Evolutionary conservation across 2,113 vertebrate genomes (phyloP).

Genomic region (Urocitellus parryii): DNA sequence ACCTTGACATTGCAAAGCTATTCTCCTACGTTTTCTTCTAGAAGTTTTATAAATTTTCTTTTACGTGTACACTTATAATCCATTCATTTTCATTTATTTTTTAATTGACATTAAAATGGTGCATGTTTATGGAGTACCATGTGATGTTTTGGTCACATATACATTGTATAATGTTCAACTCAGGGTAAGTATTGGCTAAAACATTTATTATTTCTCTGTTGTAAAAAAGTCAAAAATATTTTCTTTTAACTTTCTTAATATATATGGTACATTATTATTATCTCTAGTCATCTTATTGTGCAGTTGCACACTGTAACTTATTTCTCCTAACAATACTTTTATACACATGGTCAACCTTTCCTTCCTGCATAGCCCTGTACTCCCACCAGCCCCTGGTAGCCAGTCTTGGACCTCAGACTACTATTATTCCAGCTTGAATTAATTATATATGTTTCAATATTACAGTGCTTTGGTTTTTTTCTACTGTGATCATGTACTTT

Average conservation of each 20-base stretch:
- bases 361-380: no score
- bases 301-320: background rate
- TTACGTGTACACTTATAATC: constrained; percentile 8
- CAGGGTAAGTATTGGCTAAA: background rate
- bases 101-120: background rate
- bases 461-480: background rate
- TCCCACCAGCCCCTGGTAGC: background rate
- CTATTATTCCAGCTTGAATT: background rate
- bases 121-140: background rate
- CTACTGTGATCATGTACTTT: background rate
- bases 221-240: background rate
- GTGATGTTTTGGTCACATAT: background rate
- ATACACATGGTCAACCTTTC: background rate
- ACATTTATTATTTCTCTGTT: background rate
- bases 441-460: background rate
- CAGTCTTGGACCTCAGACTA: background rate
- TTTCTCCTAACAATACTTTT: background rate
- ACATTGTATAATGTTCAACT: background rate
- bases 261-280: background rate
- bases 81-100: background rate
- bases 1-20: background rate
- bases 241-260: background rate
- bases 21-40: background rate
- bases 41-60: background rate
- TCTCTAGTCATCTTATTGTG: background rate